These are phyloP conservation scores for Microtus agrestis DNA, from an alignment of 2,797 vertebrate genomes.

Conservation along the genomic window DNA sequence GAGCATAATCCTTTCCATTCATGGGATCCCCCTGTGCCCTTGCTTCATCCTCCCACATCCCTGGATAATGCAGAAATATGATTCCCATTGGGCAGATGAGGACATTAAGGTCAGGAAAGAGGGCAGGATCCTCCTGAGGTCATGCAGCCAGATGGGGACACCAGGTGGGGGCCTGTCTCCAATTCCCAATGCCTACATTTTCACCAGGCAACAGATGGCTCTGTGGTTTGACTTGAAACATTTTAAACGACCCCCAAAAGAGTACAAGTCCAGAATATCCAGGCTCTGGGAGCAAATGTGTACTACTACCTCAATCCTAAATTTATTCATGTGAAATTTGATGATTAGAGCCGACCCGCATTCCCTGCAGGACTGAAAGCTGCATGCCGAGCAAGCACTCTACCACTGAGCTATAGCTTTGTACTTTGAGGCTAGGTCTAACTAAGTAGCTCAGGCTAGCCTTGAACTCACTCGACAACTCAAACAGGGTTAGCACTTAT, in stretches of 20 bases:
- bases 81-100: constrained; percentile 68
- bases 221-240: constrained; percentile 69
- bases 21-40: neutral
- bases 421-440: neutral
- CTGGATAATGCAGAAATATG: constrained; percentile 24
- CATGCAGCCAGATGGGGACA: constrained; percentile 72
- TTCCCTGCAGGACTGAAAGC: neutral
- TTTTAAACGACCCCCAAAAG: constrained; percentile 65
- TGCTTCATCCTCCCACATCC: constrained; percentile 66
- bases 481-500: neutral
- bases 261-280: constrained; percentile 53
- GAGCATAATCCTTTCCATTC: constrained; percentile 81
- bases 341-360: neutral
- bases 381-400: neutral
- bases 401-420: neutral
- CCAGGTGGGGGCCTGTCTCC: constrained; percentile 65
- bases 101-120: constrained; percentile 62
- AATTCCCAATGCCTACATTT: constrained; percentile 37
- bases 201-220: constrained; percentile 78
- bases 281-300: constrained; percentile 46
- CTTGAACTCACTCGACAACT: neutral
- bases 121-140: constrained; percentile 41
- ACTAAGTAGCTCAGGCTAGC: neutral
- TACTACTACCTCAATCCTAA: neutral
- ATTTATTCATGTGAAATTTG: neutral